phyloP scores from a whole-genome alignment of 2,888 invertebrate species.

The Hypolimnas misippus region DNA sequence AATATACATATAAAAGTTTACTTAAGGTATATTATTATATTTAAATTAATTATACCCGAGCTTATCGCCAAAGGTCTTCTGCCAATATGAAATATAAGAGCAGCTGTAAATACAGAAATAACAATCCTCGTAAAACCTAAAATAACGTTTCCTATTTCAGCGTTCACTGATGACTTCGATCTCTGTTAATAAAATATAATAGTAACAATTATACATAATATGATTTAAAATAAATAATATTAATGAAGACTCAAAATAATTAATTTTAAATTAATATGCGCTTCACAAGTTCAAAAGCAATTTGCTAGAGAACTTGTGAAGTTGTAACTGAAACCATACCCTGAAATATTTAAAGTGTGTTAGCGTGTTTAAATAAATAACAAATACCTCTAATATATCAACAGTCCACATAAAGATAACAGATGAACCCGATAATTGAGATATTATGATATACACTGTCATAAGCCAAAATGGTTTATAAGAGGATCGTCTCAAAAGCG shows the following conservation, averaged over 20 bases:
- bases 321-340: too few relatives aligned
- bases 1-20: too few relatives aligned
- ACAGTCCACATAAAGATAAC: constrained; percentile 59
- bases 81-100: constrained; percentile 54
- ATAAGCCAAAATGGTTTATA: constrained; percentile 58
- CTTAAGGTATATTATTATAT: too few relatives aligned
- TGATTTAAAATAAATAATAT: background rate
- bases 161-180: constrained; percentile 51
- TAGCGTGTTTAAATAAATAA: too few relatives aligned
- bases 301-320: too few relatives aligned
- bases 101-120: constrained; percentile 47
- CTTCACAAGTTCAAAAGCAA: too few relatives aligned
- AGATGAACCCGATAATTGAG: constrained; percentile 54
- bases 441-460: constrained; percentile 49
- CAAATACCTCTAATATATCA: constrained; percentile 62
- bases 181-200: constrained; percentile 49
- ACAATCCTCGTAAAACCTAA: constrained; percentile 53
- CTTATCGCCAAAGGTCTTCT: constrained; percentile 55
- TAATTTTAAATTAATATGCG: too few relatives aligned
- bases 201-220: background rate
- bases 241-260: too few relatives aligned
- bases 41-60: constrained; percentile 53
- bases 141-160: constrained; percentile 52
- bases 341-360: too few relatives aligned
- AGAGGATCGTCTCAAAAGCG: constrained; percentile 48